A percentile compares a stretch with the other conserved stretches of the same genome.
These are phyloP conservation scores for Drosophila robusta DNA, from an alignment of 2,888 invertebrate species.

Conservation along the genomic window DNA sequence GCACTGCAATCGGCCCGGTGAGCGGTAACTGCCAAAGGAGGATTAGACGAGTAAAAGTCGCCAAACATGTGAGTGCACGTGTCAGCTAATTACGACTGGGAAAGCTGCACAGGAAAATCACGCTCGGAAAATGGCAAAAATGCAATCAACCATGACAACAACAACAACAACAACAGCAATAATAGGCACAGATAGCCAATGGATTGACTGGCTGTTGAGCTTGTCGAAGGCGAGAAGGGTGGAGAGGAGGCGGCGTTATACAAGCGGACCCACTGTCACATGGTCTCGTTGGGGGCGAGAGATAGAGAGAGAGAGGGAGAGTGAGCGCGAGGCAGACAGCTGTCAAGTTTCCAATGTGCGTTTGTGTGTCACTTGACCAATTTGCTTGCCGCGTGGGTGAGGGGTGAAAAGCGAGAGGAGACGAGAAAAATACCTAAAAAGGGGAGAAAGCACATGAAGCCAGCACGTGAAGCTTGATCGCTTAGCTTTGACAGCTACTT, in stretches of 20 bases:
- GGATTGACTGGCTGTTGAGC: slow-evolving; percentile 15
- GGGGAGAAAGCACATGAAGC: slow-evolving; percentile 24
- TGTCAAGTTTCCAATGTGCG: slow-evolving; percentile 5
- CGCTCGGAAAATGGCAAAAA: slow-evolving; percentile 37
- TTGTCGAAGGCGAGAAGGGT: not conserved
- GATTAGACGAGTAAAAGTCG: slow-evolving; percentile 20
- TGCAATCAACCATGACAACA: slow-evolving; percentile 52
- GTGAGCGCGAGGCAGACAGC: not conserved
- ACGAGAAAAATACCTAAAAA: not conserved
- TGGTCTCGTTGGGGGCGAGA: slow-evolving; percentile 9
- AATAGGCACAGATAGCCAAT: slow-evolving; percentile 8
- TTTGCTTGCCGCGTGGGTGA: slow-evolving; percentile 39
- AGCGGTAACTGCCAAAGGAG: not conserved
- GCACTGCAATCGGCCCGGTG: not conserved
- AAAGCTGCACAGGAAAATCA: slow-evolving; percentile 32
- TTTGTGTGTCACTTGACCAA: slow-evolving; percentile 57
- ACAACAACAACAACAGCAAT: slow-evolving; percentile 21
- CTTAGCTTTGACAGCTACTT: not conserved
- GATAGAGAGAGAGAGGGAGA: not conserved
- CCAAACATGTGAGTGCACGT: slow-evolving; percentile 38
- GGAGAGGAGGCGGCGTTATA: slow-evolving; percentile 21
- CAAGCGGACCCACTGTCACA: slow-evolving; percentile 45
- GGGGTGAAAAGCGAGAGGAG: slow-evolving; percentile 9
- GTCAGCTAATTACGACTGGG: slow-evolving; percentile 25
- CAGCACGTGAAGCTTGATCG: slow-evolving; percentile 23